These are phyloP conservation scores for Melopsittacus undulatus DNA, from an alignment of 2,797 vertebrate species.

Conservation along the genomic window DNA sequence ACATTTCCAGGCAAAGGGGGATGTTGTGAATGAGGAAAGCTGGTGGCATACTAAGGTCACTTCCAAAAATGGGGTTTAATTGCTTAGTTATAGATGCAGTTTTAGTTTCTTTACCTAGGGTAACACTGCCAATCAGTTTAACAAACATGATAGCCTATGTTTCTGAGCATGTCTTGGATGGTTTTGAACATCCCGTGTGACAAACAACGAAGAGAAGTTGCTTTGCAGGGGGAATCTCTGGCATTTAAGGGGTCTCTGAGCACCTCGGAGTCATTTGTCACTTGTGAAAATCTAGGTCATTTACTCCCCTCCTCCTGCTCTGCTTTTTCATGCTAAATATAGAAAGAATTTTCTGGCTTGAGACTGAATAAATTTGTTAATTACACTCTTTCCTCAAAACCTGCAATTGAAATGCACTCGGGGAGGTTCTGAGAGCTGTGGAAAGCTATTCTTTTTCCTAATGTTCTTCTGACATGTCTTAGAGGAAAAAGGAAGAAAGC, in stretches of 20 bases:
- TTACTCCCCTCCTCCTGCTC: slow-evolving; percentile 27
- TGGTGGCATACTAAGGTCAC: background rate
- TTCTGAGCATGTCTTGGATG: background rate
- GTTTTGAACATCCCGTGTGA: background rate
- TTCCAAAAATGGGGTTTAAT: background rate
- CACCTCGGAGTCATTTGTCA: slow-evolving; percentile 22
- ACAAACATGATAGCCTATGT: background rate
- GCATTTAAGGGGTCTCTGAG: background rate
- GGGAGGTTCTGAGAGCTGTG: slow-evolving; percentile 5
- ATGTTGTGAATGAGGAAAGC: background rate
- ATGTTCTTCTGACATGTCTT: slow-evolving; percentile 31
- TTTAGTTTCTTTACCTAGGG: background rate
- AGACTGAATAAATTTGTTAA: slow-evolving; percentile 52
- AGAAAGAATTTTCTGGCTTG: slow-evolving; percentile 37
- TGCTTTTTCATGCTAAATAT: slow-evolving; percentile 36
- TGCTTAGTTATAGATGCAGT: background rate
- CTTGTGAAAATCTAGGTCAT: slow-evolving; percentile 52
- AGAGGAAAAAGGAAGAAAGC: slow-evolving; percentile 34
- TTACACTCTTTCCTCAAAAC: slow-evolving; percentile 39
- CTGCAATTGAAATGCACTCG: slow-evolving; percentile 30
- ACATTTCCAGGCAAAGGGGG: background rate
- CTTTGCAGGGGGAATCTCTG: background rate
- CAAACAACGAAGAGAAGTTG: background rate
- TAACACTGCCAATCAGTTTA: background rate
- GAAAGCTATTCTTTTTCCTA: slow-evolving; percentile 9